Percentiles rank a stretch among this genome's conserved stretches.
These are phyloP conservation scores for Micropterix aruncella DNA, from an alignment of 2,888 invertebrate genomes.

Conservation along the genomic window DNA sequence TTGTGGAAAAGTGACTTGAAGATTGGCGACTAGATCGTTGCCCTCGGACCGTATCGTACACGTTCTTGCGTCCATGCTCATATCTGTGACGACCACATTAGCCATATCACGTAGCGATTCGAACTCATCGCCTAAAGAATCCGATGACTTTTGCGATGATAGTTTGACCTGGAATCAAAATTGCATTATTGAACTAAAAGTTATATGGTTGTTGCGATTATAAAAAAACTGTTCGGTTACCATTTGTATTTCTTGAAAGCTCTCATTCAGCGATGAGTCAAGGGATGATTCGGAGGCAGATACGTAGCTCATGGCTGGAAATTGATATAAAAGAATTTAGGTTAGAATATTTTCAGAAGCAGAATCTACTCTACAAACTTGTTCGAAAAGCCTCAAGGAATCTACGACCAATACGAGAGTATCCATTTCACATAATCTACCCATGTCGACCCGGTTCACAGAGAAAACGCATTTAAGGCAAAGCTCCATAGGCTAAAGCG, in stretches of 20 bases:
- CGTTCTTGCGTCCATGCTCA: conserved; percentile 42
- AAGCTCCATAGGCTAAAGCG: no score
- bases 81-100: conserved; percentile 38
- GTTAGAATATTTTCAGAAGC: no score
- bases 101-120: conserved; percentile 37
- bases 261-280: conserved; percentile 24
- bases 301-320: conserved; percentile 30
- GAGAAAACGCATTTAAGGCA: no score
- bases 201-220: neutral
- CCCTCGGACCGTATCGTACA: conserved; percentile 42
- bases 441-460: no score
- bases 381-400: no score
- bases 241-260: conserved; percentile 28
- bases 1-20: conserved; percentile 45
- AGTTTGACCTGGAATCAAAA: conserved; percentile 24
- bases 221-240: conserved; percentile 15
- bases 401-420: no score
- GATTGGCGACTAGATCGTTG: conserved; percentile 36
- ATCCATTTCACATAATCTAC: no score
- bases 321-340: conserved; percentile 4
- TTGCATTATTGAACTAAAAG: conserved; percentile 1
- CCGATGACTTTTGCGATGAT: conserved; percentile 21
- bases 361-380: no score
- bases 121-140: conserved; percentile 32
- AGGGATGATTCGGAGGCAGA: conserved; percentile 29